phyloP scores from a whole-genome alignment of 2,888 invertebrate genomes.

The Xestia xanthographa region DNA sequence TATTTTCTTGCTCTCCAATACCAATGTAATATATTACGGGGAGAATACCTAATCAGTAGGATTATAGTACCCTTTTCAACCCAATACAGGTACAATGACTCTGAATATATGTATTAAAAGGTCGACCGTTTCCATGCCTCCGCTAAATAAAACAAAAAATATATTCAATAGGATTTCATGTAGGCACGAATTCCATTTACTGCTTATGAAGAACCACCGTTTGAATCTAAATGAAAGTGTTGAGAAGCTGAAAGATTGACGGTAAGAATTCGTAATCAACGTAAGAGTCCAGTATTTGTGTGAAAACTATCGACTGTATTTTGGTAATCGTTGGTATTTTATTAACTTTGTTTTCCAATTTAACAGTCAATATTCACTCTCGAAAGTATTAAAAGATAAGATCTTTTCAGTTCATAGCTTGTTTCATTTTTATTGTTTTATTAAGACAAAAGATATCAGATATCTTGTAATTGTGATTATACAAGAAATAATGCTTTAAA shows the following conservation, averaged over 20 bases:
- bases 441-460: neutral
- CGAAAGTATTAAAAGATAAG: neutral
- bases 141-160: slow-evolving; percentile 67
- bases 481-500: neutral
- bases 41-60: slow-evolving; percentile 67
- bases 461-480: neutral
- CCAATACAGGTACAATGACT: slow-evolving; percentile 66
- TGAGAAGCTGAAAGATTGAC: slow-evolving; percentile 27
- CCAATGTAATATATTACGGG: slow-evolving; percentile 59
- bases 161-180: slow-evolving; percentile 60
- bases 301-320: neutral
- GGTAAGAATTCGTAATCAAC: slow-evolving; percentile 16
- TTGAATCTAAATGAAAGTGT: slow-evolving; percentile 41
- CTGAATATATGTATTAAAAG: slow-evolving; percentile 68
- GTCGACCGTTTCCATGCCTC: slow-evolving; percentile 56
- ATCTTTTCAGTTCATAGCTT: neutral
- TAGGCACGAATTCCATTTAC: slow-evolving; percentile 55
- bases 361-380: neutral
- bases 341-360: neutral
- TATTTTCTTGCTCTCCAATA: slow-evolving; percentile 54
- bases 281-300: neutral
- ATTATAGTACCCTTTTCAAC: slow-evolving; percentile 69
- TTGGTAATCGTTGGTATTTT: neutral
- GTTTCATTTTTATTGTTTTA: neutral
- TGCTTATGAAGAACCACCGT: slow-evolving; percentile 54